Base-by-base conservation (phyloP, 92 coral and sea anemone species). In the Pocillopora grandis region DNA sequence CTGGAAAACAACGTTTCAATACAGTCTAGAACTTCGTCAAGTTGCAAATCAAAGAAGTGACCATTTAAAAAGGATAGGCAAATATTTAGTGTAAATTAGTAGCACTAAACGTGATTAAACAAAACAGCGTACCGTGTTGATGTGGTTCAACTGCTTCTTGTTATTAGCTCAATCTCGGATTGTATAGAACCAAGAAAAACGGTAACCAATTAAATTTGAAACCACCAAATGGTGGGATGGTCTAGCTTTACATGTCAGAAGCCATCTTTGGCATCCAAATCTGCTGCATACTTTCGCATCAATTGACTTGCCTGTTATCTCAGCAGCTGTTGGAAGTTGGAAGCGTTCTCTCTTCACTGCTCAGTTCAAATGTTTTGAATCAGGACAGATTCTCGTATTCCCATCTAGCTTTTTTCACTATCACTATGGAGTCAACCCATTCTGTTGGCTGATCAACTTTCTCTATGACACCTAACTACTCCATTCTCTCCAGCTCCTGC, bases 221-320 rank as follows among this genome's bases (percentile, higher is more conserved):
- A 55, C 90, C 77, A 17, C 82, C 90, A 66, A 27, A 87, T 81
- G 52, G 90, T 58, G 83, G 62, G 35, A n/a, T 87, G 79, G 71
- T 81, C 78, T 13, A 79, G 89, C 67, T 74, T 80, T n/a, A 71
- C 64, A 70, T 80, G 89, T 85, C 89, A 79, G 80, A 71, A 80
- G 83, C 85, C 76, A 76, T 76, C 79, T 60, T 75, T 58, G 84
- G 79, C 76, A 72, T 87, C 86, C 27, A 81, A 55, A 31, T 58
- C 55, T 27, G 57, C 48, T 73, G 62, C 73, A 83, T 19, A 74
- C n/a, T 74, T 72, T 72, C 8, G 58, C 70, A 21, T 80, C 76
- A 65, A 72, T 71, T 75, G 79, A 72, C 65, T 57, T 72, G 72
- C 80, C 71, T 20, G 76, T 61, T 42, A 71, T 80, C 33, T 71